phyloP scores from a whole-genome alignment of 1,140 invertebrate species.

The Drosophila lacertosa region DNA sequence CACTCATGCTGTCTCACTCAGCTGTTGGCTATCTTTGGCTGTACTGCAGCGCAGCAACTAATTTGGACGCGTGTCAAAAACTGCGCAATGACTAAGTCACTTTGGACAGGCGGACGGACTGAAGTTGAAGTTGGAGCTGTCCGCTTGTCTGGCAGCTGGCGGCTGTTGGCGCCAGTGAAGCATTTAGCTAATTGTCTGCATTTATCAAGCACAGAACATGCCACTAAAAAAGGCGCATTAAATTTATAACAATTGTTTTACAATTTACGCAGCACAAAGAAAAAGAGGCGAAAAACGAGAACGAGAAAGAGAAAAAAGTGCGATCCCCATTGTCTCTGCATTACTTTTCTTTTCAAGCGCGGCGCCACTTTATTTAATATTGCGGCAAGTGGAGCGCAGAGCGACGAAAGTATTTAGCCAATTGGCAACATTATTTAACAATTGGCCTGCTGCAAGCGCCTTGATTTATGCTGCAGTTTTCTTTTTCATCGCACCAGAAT shows the following conservation, averaged over 20 bases:
- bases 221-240: slow-evolving; percentile 54
- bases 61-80: slow-evolving; percentile 54
- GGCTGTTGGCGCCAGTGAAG: slow-evolving; percentile 68
- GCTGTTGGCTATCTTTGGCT: slow-evolving; percentile 13
- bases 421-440: slow-evolving; percentile 72
- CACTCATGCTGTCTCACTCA: background rate
- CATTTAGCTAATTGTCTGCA: slow-evolving; percentile 80
- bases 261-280: slow-evolving; percentile 54
- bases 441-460: slow-evolving; percentile 36
- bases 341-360: slow-evolving; percentile 58
- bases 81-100: slow-evolving; percentile 33
- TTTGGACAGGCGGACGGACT: slow-evolving; percentile 16
- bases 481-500: slow-evolving; percentile 26
- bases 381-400: slow-evolving; percentile 46
- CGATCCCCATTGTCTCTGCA: slow-evolving; percentile 5
- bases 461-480: slow-evolving; percentile 69
- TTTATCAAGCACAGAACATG: slow-evolving; percentile 70
- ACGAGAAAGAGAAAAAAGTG: slow-evolving; percentile 1
- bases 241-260: slow-evolving; percentile 80
- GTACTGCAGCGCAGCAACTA: slow-evolving; percentile 2
- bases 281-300: slow-evolving; percentile 4
- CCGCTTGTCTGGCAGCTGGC: slow-evolving; percentile 28
- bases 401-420: slow-evolving; percentile 70
- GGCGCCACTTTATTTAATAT: slow-evolving; percentile 65
- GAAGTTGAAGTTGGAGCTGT: background rate